Base-by-base conservation (phyloP, 2,888 invertebrate species). In the Mongoloraphidia duomilia region DNA sequence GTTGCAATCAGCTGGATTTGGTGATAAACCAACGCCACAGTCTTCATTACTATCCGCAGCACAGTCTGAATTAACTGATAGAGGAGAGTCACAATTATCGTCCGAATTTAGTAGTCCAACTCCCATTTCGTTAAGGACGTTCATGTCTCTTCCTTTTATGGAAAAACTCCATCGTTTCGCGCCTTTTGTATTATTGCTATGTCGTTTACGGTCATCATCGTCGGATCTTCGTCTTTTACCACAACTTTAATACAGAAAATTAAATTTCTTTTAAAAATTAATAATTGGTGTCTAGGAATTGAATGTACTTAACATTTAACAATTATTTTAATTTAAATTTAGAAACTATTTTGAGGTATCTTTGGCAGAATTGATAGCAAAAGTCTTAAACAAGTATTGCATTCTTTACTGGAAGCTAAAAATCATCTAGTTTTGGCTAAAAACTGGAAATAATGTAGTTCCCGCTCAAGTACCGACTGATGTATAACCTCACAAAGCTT, bases 111-210 rank as follows among this genome's bases (percentile, higher is more conserved):
- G 61, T 67, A 77, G 73, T 17, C 74, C 72, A 14, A 80, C 73
- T 41, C 80, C 80, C 70, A 76, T 74, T 56, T 79, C 78, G 55
- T 73, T 70, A 48, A 74, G 59, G 45, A 72, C 69, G 53, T 75
- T 73, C 14, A 71, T 64, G 50, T 69, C 65, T 39, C 72, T 66
- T 34, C 63, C 61, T 38, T 59, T 60, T 47, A 56, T 60, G 42
- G 59, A 61, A 44, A 66, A 57, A 48, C 60, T 63, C 66, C 65
- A 66, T 41, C 55, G 51, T 46, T 57, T 57, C 34, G 17, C 26
- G 26, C 6, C 6, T 9, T 39, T 14, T 9, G 40, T 14, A 39
- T 39, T 39, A n/a, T 14, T 39, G 14, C 40, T 14, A 14, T 39
- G 40, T 14, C 13, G 40, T 39, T 39, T 39, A 39, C 14, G 12